Evolutionary conservation across 2,797 vertebrate species (phyloP).

Genomic region (Sebastes iracundus): DNA sequence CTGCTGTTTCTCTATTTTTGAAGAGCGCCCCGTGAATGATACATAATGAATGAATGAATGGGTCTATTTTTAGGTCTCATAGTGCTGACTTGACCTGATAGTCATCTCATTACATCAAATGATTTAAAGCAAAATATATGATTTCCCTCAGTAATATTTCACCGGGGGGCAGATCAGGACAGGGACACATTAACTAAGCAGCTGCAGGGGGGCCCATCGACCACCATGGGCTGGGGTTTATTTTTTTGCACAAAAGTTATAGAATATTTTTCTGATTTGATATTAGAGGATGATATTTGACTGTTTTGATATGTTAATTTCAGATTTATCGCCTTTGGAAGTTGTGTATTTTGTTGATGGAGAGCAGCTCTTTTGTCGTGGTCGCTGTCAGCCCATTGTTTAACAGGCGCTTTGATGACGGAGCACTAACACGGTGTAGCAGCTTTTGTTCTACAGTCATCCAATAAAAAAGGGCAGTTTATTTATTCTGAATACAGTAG

Average conservation of each 20-base stretch:
- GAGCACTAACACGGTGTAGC: not conserved
- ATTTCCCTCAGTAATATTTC: not conserved
- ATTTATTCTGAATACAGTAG: not conserved
- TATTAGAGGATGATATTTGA: not conserved
- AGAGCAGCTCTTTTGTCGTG: conserved; percentile 27
- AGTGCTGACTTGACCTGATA: conserved; percentile 10
- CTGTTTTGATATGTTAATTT: not conserved
- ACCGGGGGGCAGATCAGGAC: not conserved
- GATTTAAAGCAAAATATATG: not conserved
- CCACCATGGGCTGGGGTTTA: not conserved
- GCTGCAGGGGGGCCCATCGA: not conserved
- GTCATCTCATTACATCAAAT: not conserved
- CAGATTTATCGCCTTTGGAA: not conserved
- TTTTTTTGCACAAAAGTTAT: not conserved
- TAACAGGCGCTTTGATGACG: conserved; percentile 21
- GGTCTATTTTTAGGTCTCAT: conserved; percentile 35
- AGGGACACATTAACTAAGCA: not conserved
- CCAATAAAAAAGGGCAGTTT: not conserved
- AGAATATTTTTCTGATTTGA: not conserved
- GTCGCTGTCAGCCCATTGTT: conserved; percentile 19
- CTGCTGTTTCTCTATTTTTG: conserved; percentile 15
- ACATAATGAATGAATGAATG: conserved; percentile 47
- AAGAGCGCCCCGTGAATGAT: conserved; percentile 38
- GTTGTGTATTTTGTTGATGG: conserved; percentile 16
- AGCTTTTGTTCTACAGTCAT: not conserved